A percentile compares a stretch with the other conserved stretches of the same genome.
Evolutionary conservation across 2,888 invertebrate species (phyloP).

Genomic region (Drosophila eohydei): DNA sequence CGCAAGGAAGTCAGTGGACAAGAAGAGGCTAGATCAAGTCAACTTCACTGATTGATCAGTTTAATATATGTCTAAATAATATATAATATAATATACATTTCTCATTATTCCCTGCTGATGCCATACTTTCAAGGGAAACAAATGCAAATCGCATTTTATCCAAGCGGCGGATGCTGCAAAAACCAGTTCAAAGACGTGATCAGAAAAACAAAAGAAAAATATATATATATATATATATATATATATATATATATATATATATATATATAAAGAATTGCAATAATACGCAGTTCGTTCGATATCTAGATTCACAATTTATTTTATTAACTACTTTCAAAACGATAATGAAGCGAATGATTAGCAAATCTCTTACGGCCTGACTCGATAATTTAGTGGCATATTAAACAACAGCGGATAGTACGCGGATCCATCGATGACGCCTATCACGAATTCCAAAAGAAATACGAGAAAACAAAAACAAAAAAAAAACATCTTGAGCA

Average conservation of each 20-base stretch:
- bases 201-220: background rate
- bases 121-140: background rate
- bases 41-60: background rate
- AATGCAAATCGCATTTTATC: background rate
- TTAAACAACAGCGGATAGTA: conserved; percentile 9
- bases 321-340: conserved; percentile 9
- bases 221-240: background rate
- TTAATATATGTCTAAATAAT: too few relatives aligned
- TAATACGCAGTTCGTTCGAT: conserved; percentile 19
- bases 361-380: conserved; percentile 34
- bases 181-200: conserved; percentile 4
- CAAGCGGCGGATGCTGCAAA: conserved; percentile 3
- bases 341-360: conserved; percentile 40
- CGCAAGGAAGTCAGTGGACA: background rate
- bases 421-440: conserved; percentile 37
- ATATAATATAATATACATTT: too few relatives aligned
- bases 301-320: conserved; percentile 3
- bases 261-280: conserved; percentile 20
- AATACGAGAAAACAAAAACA: background rate
- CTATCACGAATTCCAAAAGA: conserved; percentile 41
- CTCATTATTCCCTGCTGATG: background rate
- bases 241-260: background rate
- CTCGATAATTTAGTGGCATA: conserved; percentile 29
- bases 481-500: conserved; percentile 10
- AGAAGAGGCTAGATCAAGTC: background rate